A percentile compares a stretch with the other conserved stretches of the same genome.
Evolutionary conservation across 2,888 invertebrate species (phyloP).

Genomic region (Diaprepes abbreviatus): DNA sequence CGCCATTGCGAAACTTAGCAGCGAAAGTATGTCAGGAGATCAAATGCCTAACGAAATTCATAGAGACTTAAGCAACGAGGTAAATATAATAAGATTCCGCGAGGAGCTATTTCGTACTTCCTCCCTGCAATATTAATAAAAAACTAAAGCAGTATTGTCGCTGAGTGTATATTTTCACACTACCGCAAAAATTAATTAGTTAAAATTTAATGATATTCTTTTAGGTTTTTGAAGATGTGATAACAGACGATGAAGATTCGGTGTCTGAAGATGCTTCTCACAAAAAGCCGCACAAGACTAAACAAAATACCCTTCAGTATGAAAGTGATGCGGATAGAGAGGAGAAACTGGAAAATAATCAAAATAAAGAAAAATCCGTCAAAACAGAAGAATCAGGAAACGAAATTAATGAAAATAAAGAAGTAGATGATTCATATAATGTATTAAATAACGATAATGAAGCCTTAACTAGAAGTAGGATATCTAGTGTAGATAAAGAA

Average conservation of each 20-base stretch:
- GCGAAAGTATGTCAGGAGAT: conserved; percentile 76
- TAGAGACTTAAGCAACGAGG: conserved; percentile 71
- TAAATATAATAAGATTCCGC: conserved; percentile 53
- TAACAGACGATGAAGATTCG: conserved; percentile 64
- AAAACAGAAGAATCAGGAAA: conserved; percentile 6
- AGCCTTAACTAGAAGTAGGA: conserved; percentile 45
- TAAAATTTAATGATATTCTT: no score
- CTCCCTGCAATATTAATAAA: no score
- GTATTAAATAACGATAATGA: conserved; percentile 39
- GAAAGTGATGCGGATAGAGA: conserved; percentile 59
- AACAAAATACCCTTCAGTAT: conserved; percentile 65
- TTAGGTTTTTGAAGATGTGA: conserved; percentile 66
- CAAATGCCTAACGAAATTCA: conserved; percentile 64
- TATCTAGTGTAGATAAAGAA: conserved; percentile 23
- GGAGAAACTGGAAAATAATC: conserved; percentile 24
- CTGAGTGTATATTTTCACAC: no score
- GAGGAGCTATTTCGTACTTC: no score
- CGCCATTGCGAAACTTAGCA: conserved; percentile 87
- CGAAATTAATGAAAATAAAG: no score
- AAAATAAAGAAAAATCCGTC: conserved; percentile 39
- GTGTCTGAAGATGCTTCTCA: conserved; percentile 55
- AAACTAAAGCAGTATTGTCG: no score
- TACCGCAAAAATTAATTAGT: no score
- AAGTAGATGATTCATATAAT: conserved; percentile 20
- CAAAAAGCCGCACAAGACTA: conserved; percentile 55